Evolutionary conservation across 2,113 vertebrate genomes (phyloP).

Genomic region (Leucoraja erinaceus): DNA sequence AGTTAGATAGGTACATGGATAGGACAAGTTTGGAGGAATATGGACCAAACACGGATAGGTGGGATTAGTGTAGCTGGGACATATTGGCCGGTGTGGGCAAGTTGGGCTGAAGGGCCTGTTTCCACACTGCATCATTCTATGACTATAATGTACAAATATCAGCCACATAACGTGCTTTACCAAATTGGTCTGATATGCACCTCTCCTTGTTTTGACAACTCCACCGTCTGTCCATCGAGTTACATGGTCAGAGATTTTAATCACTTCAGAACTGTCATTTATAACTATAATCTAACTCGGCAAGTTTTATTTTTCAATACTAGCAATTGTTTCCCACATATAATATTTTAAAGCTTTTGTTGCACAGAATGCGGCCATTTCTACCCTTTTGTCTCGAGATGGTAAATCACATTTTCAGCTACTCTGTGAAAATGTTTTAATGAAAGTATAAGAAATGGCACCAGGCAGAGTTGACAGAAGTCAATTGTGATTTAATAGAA

Average conservation of each 20-base stretch:
- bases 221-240: not conserved
- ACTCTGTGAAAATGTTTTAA: not conserved
- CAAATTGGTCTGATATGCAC: not conserved
- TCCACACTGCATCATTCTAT: no score
- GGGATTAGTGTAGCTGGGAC: no score
- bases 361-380: not conserved
- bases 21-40: no score
- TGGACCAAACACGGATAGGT: no score
- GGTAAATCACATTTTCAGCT: not conserved
- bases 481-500: not conserved
- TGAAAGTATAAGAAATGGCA: not conserved
- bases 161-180: no score
- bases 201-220: not conserved
- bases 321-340: not conserved
- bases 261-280: not conserved
- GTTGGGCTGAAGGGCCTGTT: no score
- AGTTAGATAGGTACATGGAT: no score
- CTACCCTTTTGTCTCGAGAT: not conserved
- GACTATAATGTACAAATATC: no score
- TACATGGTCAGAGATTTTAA: not conserved
- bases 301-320: not conserved
- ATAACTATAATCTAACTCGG: not conserved
- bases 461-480: not conserved
- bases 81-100: no score
- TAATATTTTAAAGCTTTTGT: not conserved